Evolutionary conservation across 1,140 invertebrate species (phyloP).

Genomic region (Triops cancriformis): DNA sequence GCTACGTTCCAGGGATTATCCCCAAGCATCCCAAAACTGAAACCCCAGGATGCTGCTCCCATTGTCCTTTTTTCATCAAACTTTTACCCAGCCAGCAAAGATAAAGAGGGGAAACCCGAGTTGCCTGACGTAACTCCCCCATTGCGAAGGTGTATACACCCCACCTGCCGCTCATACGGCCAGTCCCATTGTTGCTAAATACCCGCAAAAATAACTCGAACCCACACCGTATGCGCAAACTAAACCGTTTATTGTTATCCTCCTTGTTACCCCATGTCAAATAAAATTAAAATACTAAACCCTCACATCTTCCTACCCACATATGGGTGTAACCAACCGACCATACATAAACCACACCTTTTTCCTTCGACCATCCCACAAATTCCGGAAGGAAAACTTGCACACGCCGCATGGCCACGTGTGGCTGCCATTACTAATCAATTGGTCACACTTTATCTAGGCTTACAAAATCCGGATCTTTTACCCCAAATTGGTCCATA

Average conservation of each 20-base stretch:
- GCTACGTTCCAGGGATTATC: neutral
- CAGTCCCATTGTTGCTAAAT: neutral
- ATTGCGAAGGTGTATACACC: neutral
- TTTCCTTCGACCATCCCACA: neutral
- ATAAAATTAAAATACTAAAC: neutral
- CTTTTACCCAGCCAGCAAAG: neutral
- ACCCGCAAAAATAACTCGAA: neutral
- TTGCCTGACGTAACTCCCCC: neutral
- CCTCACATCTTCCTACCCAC: neutral
- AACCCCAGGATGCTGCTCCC: neutral
- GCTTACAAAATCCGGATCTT: constrained; percentile 3
- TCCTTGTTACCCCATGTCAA: neutral
- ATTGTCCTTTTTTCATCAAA: neutral
- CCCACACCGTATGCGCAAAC: neutral
- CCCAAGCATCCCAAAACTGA: neutral
- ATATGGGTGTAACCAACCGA: neutral
- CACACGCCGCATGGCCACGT: neutral
- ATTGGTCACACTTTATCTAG: neutral
- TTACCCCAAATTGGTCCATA: neutral
- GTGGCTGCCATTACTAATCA: neutral
- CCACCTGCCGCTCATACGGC: neutral
- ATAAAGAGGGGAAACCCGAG: neutral
- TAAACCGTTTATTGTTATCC: neutral
- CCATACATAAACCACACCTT: neutral
- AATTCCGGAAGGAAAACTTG: neutral